Percentiles rank a stretch among this genome's conserved stretches.
These are phyloP conservation scores for Xanthorhoe designata DNA, from an alignment of 2,888 invertebrate species.

Conservation along the genomic window DNA sequence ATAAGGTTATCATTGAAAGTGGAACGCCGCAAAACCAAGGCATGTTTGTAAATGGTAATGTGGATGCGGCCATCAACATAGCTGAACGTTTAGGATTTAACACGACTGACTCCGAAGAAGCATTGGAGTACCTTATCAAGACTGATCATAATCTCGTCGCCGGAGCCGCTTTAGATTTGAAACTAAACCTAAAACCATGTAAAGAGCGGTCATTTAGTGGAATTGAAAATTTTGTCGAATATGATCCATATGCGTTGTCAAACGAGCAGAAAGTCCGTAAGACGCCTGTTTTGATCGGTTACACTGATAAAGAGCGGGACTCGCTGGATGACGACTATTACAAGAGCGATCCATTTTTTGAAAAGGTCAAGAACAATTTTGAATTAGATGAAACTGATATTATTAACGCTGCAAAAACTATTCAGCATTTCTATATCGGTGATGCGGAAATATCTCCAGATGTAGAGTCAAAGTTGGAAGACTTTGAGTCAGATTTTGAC, in stretches of 20 bases:
- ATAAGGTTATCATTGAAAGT: constrained; percentile 73
- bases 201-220: constrained; percentile 74
- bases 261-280: constrained; percentile 67
- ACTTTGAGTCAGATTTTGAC: constrained; percentile 72
- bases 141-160: constrained; percentile 65
- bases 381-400: constrained; percentile 62
- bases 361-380: constrained; percentile 64
- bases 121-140: constrained; percentile 62
- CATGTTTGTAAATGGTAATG: constrained; percentile 68
- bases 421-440: constrained; percentile 75
- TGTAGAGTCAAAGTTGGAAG: constrained; percentile 55
- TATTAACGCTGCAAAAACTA: constrained; percentile 54
- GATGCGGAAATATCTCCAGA: constrained; percentile 61
- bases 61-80: constrained; percentile 65
- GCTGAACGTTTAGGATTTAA: constrained; percentile 68
- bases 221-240: constrained; percentile 69
- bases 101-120: constrained; percentile 64
- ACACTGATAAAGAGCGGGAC: constrained; percentile 64
- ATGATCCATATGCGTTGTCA: constrained; percentile 65
- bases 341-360: constrained; percentile 65
- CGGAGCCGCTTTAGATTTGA: constrained; percentile 62
- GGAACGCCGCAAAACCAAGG: constrained; percentile 72
- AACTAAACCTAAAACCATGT: constrained; percentile 67
- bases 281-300: constrained; percentile 73
- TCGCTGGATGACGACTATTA: constrained; percentile 58